Conservation (phyloP, 1,140 invertebrate species). For the Polypedilum pembai region DNA sequence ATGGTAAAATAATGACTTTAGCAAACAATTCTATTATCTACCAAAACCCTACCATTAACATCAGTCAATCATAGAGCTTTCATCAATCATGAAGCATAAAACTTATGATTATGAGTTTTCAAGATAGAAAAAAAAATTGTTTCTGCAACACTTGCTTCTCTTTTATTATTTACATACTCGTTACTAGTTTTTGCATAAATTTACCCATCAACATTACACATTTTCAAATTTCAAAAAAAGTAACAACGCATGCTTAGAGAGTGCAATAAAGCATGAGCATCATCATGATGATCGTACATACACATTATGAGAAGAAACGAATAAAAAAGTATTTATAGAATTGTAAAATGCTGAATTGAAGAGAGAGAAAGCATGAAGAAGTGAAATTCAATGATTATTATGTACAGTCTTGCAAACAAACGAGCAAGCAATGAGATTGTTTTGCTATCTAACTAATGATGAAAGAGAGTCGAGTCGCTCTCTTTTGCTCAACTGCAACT, state of each 20-base stretch:
- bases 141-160: slow-evolving; percentile 7
- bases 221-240: neutral
- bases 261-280: neutral
- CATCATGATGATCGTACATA: neutral
- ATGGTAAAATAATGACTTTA: too few species aligned
- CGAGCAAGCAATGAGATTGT: neutral
- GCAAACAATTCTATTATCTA: too few species aligned
- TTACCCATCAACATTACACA: neutral
- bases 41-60: too few species aligned
- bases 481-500: too few species aligned
- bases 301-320: too few species aligned
- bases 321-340: too few species aligned
- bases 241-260: slow-evolving; percentile 13
- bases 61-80: too few species aligned
- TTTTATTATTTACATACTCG: neutral
- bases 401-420: neutral
- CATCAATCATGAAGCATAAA: too few species aligned
- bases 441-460: too few species aligned
- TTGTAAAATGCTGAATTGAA: neutral
- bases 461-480: too few species aligned
- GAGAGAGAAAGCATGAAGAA: slow-evolving; percentile 17
- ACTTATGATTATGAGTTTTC: too few species aligned
- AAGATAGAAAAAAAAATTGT: neutral
- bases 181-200: neutral
- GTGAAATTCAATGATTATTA: slow-evolving; percentile 9